A percentile compares a stretch with the other conserved stretches of the same genome.
Evolutionary conservation across 2,797 vertebrate species (phyloP).

Genomic region (Triplophysa yarkandensis): DNA sequence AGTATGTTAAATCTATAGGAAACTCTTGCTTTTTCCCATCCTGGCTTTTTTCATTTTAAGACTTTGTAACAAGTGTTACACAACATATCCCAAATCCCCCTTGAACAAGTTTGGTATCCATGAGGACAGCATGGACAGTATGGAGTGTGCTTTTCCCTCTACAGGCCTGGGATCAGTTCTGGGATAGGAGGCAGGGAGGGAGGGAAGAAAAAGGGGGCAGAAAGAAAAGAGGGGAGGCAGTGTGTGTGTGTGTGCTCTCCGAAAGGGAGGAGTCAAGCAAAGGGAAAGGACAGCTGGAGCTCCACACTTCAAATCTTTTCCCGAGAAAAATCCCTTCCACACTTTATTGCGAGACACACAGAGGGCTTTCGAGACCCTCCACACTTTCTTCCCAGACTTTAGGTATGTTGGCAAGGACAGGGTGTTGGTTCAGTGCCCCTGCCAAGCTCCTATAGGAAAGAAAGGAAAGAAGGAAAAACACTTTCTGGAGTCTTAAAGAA

Average conservation of each 20-base stretch:
- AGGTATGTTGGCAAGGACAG: conserved; percentile 63
- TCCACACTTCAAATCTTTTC: conserved; percentile 73
- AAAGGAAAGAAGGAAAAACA: conserved; percentile 69
- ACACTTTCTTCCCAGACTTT: conserved; percentile 61
- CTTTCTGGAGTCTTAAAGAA: conserved; percentile 72
- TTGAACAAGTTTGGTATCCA: not conserved
- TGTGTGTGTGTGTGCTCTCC: conserved; percentile 64
- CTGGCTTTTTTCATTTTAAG: not conserved
- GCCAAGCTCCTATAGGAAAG: conserved; percentile 56
- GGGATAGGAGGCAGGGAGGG: conserved; percentile 60
- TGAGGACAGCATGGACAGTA: not conserved
- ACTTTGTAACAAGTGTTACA: not conserved
- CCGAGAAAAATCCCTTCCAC: conserved; percentile 73
- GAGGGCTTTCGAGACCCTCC: conserved; percentile 52
- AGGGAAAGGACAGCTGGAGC: conserved; percentile 79
- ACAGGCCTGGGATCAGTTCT: conserved; percentile 44
- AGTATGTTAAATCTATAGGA: no score
- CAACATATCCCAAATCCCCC: not conserved
- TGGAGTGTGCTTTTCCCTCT: conserved; percentile 1
- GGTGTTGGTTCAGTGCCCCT: conserved; percentile 62
- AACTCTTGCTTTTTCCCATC: no score
- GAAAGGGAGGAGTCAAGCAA: conserved; percentile 81
- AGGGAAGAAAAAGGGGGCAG: conserved; percentile 65
- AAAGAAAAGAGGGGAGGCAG: conserved; percentile 36
- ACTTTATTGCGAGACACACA: conserved; percentile 65